Evolutionary conservation across 2,113 vertebrate genomes (phyloP).

Genomic region (Smithornis capensis): DNA sequence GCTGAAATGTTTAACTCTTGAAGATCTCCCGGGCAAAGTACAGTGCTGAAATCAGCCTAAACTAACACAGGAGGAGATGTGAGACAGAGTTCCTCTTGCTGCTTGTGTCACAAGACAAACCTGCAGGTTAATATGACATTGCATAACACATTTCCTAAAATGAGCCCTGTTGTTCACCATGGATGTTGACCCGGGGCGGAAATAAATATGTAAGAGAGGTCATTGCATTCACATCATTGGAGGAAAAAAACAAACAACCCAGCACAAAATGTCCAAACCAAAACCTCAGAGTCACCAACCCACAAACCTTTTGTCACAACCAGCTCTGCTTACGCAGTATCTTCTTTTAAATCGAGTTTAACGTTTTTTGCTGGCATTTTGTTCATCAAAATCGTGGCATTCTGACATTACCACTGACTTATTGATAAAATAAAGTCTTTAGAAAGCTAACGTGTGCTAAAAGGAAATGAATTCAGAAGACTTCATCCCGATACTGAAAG

Average conservation of each 20-base stretch:
- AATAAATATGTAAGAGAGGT: not conserved
- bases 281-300: not conserved
- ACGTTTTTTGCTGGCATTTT: conserved; percentile 2
- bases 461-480: conserved; percentile 51
- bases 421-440: conserved; percentile 28
- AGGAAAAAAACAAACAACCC: not conserved
- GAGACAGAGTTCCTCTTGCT: not conserved
- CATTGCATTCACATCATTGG: not conserved
- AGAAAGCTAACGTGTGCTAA: conserved; percentile 10
- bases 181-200: not conserved
- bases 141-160: not conserved
- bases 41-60: not conserved
- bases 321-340: not conserved
- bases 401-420: conserved; percentile 26
- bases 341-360: conserved; percentile 25
- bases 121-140: not conserved
- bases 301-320: not conserved
- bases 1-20: not conserved
- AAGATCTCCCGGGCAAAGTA: not conserved
- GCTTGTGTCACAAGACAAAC: not conserved
- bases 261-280: not conserved
- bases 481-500: not conserved
- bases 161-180: not conserved
- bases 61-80: not conserved
- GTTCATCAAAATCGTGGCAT: not conserved